A percentile compares a stretch with the other conserved stretches of the same genome.
Evolutionary conservation across 2,113 vertebrate species (phyloP).

Genomic region (Calypte anna): DNA sequence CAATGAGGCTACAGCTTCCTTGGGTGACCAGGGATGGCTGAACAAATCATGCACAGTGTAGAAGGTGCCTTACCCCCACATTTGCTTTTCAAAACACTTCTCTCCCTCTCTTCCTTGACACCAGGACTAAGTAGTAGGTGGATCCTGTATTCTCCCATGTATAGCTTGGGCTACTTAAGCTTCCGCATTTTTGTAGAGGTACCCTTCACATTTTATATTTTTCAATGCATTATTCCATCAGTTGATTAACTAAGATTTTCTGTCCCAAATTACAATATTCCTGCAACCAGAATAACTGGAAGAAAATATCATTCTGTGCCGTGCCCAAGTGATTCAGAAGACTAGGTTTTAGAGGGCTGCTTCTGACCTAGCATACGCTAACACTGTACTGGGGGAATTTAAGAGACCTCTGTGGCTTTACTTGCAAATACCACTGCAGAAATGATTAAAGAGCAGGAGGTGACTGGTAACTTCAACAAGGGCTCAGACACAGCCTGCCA

Average conservation of each 20-base stretch:
- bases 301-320: not conserved
- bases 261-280: not conserved
- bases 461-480: not conserved
- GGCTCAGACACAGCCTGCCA: not conserved
- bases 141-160: not conserved
- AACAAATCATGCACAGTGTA: not conserved
- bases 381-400: not conserved
- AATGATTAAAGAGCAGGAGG: not conserved
- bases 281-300: not conserved
- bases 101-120: not conserved
- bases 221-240: not conserved
- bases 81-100: not conserved
- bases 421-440: not conserved
- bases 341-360: not conserved
- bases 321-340: not conserved
- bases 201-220: not conserved
- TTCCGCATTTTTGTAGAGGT: not conserved
- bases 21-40: not conserved
- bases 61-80: not conserved
- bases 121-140: not conserved
- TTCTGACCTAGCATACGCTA: not conserved
- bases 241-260: not conserved
- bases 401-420: not conserved
- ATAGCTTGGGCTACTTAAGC: not conserved
- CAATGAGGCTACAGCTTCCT: fast-evolving